phyloP scores from a whole-genome alignment of 2,888 invertebrate genomes.

The Leptarthrus brevirostris region DNA sequence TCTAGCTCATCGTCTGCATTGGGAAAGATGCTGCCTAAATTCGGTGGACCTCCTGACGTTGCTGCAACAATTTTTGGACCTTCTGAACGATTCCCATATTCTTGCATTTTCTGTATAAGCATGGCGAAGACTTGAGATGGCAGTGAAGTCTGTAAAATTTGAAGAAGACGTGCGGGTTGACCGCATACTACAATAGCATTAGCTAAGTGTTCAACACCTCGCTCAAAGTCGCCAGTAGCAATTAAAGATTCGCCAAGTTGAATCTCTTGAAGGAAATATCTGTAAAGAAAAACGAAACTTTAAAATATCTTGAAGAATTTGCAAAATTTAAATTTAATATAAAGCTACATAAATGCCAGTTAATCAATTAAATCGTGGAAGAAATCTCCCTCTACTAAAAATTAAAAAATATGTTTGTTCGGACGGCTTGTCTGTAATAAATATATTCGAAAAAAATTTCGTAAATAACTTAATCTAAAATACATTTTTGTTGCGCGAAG shows the following conservation, averaged over 20 bases:
- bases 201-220: slow-evolving; percentile 94
- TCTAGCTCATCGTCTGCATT: slow-evolving; percentile 36
- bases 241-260: slow-evolving; percentile 94
- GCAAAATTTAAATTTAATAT: no score
- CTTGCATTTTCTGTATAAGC: slow-evolving; percentile 77
- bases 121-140: slow-evolving; percentile 94
- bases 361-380: no score
- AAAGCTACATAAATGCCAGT: no score
- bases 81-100: slow-evolving; percentile 63
- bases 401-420: no score
- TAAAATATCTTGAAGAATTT: neutral
- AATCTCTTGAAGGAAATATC: slow-evolving; percentile 77
- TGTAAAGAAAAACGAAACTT: slow-evolving; percentile 58
- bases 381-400: no score
- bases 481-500: no score
- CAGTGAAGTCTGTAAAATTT: slow-evolving; percentile 88
- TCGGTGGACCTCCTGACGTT: neutral
- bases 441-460: no score
- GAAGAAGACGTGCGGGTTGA: slow-evolving; percentile 70
- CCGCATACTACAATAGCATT: slow-evolving; percentile 98
- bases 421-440: no score
- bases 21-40: neutral
- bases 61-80: slow-evolving; percentile 58
- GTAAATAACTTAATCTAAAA: no score
- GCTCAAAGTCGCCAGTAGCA: slow-evolving; percentile 86